A percentile compares a stretch with the other conserved stretches of the same genome.
phyloP scores from a whole-genome alignment of 2,797 vertebrate genomes.

The Apogon talboti region DNA sequence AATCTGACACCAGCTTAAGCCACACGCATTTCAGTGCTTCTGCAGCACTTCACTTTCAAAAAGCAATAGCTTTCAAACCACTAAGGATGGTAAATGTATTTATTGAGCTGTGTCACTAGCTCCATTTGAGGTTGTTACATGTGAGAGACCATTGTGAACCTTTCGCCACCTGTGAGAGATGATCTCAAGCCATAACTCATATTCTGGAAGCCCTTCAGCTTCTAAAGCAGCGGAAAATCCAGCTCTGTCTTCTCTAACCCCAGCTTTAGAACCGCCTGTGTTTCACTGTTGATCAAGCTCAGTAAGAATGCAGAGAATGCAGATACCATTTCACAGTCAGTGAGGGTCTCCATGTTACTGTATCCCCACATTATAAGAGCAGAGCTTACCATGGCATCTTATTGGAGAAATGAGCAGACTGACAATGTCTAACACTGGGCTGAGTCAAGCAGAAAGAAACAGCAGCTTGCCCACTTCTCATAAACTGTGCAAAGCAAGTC shows the following conservation, averaged over 20 bases:
- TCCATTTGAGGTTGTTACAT: constrained; percentile 72
- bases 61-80: constrained; percentile 73
- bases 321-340: constrained; percentile 85
- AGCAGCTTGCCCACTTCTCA: constrained; percentile 51
- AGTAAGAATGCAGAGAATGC: constrained; percentile 86
- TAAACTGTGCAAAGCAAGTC: constrained; percentile 46
- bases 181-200: constrained; percentile 82
- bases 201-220: constrained; percentile 78
- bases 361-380: constrained; percentile 81
- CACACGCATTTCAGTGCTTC: constrained; percentile 49
- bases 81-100: constrained; percentile 74
- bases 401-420: constrained; percentile 61
- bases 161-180: constrained; percentile 80
- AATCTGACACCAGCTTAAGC: constrained; percentile 35
- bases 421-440: constrained; percentile 62
- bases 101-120: constrained; percentile 72
- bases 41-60: constrained; percentile 66
- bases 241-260: constrained; percentile 80
- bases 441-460: constrained; percentile 59
- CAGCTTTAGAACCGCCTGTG: constrained; percentile 76
- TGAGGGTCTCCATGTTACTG: constrained; percentile 80
- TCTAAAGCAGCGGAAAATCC: constrained; percentile 82
- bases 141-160: constrained; percentile 78
- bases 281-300: constrained; percentile 83
- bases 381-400: constrained; percentile 81